These are phyloP conservation scores for Colletes collaris DNA, from an alignment of 2,888 invertebrate genomes.

Conservation along the genomic window DNA sequence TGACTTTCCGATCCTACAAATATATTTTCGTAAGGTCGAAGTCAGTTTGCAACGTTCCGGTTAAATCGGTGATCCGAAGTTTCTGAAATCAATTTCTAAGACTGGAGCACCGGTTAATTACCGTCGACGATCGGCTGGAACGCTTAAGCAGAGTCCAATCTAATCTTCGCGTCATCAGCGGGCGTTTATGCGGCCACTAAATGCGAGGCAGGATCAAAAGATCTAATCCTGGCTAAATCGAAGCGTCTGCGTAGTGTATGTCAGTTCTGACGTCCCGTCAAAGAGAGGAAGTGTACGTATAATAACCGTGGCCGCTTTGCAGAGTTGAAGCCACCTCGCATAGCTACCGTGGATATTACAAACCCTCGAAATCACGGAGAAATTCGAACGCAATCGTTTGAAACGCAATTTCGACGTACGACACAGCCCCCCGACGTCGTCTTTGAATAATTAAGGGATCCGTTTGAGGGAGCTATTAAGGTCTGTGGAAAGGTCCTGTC, in stretches of 20 bases:
- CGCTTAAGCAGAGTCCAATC: background rate
- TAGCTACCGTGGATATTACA: slow-evolving; percentile 27
- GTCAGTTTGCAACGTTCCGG: background rate
- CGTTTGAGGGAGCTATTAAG: no score
- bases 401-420: slow-evolving; percentile 1
- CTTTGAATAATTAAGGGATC: slow-evolving; percentile 13
- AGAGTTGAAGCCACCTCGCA: slow-evolving; percentile 9
- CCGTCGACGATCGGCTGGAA: slow-evolving; percentile 25
- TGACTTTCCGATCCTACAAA: no score
- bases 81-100: slow-evolving; percentile 17
- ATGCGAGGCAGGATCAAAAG: slow-evolving; percentile 39
- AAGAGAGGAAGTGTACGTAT: slow-evolving; percentile 22
- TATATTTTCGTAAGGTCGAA: background rate
- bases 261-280: slow-evolving; percentile 43
- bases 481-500: no score
- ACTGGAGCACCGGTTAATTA: slow-evolving; percentile 16
- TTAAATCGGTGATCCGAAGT: background rate
- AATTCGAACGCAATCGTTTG: slow-evolving; percentile 30
- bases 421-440: background rate
- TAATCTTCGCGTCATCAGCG: slow-evolving; percentile 42
- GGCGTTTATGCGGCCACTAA: slow-evolving; percentile 30
- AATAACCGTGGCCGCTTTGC: slow-evolving; percentile 48
- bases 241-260: slow-evolving; percentile 25
- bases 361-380: slow-evolving; percentile 27
- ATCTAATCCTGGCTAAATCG: slow-evolving; percentile 61